Percentiles rank a stretch among this genome's conserved stretches.
phyloP scores from a whole-genome alignment of 2,113 vertebrate species.

The Herpetotheres cachinnans region DNA sequence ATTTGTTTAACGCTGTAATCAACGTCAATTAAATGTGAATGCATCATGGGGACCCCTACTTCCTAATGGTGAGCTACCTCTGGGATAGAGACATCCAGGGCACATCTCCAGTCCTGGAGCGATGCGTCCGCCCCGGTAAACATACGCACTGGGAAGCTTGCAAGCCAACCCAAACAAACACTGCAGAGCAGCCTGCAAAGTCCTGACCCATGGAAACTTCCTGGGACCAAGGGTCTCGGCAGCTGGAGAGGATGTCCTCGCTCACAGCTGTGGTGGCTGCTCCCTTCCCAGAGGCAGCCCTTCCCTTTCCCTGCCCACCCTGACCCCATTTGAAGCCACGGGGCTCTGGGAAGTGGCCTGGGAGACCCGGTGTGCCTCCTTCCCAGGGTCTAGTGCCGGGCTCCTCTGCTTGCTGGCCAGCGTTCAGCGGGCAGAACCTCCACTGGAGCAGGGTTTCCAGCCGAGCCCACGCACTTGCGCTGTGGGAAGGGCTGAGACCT shows the following conservation, averaged over 20 bases:
- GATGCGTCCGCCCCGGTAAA: not conserved
- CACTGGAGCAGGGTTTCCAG: conserved; percentile 12
- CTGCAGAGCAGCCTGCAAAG: conserved; percentile 1
- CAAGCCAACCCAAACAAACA: conserved; percentile 53
- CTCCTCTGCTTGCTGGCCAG: not conserved
- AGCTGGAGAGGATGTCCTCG: not conserved
- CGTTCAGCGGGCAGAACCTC: conserved; percentile 24
- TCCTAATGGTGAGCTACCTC: not conserved
- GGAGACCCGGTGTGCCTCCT: not conserved
- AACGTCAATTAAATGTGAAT: not conserved
- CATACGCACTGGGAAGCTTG: not conserved
- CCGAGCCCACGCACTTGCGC: conserved; percentile 4
- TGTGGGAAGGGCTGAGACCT: conserved; percentile 46
- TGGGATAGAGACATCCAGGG: not conserved
- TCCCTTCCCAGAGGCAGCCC: conserved; percentile 23
- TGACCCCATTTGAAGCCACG: not conserved
- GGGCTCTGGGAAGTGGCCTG: conserved; percentile 9
- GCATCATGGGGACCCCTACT: not conserved
- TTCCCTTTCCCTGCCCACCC: conserved; percentile 18
- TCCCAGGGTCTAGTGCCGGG: not conserved
- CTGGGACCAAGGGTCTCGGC: conserved; percentile 31
- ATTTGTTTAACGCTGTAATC: not conserved
- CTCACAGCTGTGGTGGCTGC: not conserved
- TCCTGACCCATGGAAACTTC: conserved; percentile 52
- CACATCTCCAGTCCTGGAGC: conserved; percentile 23